A percentile compares a stretch with the other conserved stretches of the same genome.
Evolutionary conservation across 2,797 vertebrate genomes (phyloP).

Genomic region (Tiaroga cobitis): DNA sequence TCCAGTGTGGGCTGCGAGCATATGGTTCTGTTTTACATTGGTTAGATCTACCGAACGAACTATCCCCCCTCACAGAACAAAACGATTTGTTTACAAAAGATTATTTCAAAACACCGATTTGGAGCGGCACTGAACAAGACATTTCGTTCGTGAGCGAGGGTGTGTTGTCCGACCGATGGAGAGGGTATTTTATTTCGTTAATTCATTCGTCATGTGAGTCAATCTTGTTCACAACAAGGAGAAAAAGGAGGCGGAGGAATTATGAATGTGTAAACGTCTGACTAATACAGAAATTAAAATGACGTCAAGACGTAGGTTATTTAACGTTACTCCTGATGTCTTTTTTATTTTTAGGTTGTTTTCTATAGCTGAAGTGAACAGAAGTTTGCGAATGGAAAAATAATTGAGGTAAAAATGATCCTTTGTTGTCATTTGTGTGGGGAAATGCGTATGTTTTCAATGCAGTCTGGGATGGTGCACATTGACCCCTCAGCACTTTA

Average conservation of each 20-base stretch:
- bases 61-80: not conserved
- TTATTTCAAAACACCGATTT: not conserved
- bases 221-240: not conserved
- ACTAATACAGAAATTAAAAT: not conserved
- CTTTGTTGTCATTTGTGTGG: not conserved
- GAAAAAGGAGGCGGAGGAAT: not conserved
- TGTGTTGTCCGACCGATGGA: not conserved
- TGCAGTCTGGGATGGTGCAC: not conserved
- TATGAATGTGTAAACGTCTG: not conserved
- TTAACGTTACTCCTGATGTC: not conserved
- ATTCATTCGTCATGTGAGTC: not conserved
- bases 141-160: not conserved
- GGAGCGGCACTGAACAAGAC: not conserved
- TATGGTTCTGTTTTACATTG: not conserved
- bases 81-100: not conserved
- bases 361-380: not conserved
- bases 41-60: not conserved
- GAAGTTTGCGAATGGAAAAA: not conserved
- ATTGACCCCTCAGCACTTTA: not conserved
- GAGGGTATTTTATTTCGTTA: not conserved
- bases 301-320: not conserved
- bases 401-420: not conserved
- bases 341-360: not conserved
- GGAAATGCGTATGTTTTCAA: not conserved
- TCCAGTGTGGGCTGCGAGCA: not conserved